Evolutionary conservation across 92 coral and sea anemone species (phyloP).

Genomic region (Parazoanthus swiftii): DNA sequence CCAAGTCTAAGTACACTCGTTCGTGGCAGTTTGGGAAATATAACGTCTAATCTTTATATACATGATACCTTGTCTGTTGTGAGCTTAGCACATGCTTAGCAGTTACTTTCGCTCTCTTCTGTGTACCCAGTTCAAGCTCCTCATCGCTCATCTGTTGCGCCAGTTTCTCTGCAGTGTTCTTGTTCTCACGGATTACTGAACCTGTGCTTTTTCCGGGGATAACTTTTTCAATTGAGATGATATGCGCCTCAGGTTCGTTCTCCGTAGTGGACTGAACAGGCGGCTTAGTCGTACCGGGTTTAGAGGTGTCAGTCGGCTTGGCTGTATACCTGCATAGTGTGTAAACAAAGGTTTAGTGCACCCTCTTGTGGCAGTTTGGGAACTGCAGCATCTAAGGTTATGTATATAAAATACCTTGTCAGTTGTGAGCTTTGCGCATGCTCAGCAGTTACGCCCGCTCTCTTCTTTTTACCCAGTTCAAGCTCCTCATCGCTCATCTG

Average conservation of each 20-base stretch:
- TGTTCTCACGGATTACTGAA: neutral
- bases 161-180: neutral
- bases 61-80: neutral
- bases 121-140: neutral
- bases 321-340: neutral
- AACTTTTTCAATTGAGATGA: neutral
- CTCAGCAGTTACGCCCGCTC: neutral
- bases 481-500: neutral
- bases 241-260: neutral
- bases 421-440: neutral
- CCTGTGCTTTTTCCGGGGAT: neutral
- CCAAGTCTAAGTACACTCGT: neutral
- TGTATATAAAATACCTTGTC: neutral
- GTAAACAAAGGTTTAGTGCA: too few species aligned
- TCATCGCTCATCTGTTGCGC: neutral
- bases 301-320: neutral
- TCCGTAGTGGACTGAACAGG: neutral
- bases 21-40: neutral
- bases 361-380: neutral
- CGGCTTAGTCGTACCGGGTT: neutral
- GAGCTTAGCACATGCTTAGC: neutral
- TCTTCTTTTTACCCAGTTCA: neutral
- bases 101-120: neutral
- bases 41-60: too few species aligned
- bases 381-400: neutral